Base-by-base conservation (phyloP, 2,797 vertebrate species). In the Astyanax mexicanus region DNA sequence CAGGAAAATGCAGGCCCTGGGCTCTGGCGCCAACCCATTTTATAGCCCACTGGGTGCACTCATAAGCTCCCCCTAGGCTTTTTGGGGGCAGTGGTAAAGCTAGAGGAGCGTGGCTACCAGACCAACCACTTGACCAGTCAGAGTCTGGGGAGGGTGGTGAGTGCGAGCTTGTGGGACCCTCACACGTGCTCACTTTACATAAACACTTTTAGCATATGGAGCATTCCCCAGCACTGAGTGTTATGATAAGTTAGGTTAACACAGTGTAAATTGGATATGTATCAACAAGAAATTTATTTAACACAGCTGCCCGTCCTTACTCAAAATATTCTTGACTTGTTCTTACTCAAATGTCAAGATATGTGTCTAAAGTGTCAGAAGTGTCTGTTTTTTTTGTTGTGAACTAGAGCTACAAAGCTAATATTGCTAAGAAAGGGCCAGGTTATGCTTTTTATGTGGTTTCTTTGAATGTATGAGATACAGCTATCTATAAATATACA, bases 11-110 rank as follows among this genome's bases (percentile, higher is more conserved):
- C 74, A 76, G 74, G 69, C 75, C 60, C 27, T 32, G 47, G 32
- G 74, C 75, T 35, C 79, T 84, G 86, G 86, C 84, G 86, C 84
- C 86, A 84, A 79, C 70, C 72, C 42, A 40, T 81, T 87, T 85
- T 83, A 87, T 77, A 75, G 80, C 81, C 68, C 55, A 6, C 76
- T 79, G 81, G 72, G 74, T 62, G n/a, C 38, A 58, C 72, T 84
- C 51, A 11, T 78, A 80, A 82, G 82, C 80, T 68, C 75, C 77
- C 62, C 60, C 58, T 61, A 27, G 51, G 45, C 15, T 0, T 1
- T 3, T 27, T 29, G 67, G 54, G 21, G 37, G 52, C 71, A 45
- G 17, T 6, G 37, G 67, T 64, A 27, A 55, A 49, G 37, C 52
- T 68, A 52, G 37, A 65, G 42, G n/a, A 75, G 69, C 69, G 67